Base-by-base conservation (phyloP, 1,140 invertebrate genomes). In the Drosophila nikananu region DNA sequence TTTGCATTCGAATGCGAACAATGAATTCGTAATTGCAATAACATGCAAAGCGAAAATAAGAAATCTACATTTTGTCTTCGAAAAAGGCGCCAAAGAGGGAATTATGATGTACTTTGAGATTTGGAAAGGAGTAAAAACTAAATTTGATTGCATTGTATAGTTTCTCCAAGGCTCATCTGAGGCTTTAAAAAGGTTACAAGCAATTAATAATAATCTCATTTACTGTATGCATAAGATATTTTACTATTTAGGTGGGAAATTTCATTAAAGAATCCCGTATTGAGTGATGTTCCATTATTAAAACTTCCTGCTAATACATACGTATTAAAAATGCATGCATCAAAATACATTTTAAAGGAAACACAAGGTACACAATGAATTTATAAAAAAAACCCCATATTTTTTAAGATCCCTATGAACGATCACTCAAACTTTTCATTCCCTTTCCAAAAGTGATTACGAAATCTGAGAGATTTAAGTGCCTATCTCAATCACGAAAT, bases 1-100 rank as follows among this genome's bases (percentile, higher is more conserved):
- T 87, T 73, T 83, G 84, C 77, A 71, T 86, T 79, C 59, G 23
- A 72, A 27, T 46, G 42, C 65, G 68, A 90, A 89, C 84, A 89
- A 89, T 89, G 78, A 73, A 72, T 30, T 67, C 57, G 73, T 89
- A 79, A 89, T 89, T 89, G 84, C 84, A 89, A 89, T 84, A 89
- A 90, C 84, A 89, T 90, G 84, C 86, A 81, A 89, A 90, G 37
- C 48, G 54, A 70, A 81, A 71, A 59, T 25, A 55, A 32, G 23
- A 63, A 55, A 67, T 37, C 44, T 15, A 35, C 27, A 27, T 35
- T 61, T 73, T 60, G 67, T 44, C 23, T 42, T 46, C 23, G 48
- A 66, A 61, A 78, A 75, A 64, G 68, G 81, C 84, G 84, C 84
- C 83, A 87, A 87, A 68, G 61, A 19, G 30, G 32, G 51, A 59